Conservation (phyloP, 2,797 vertebrate species). For the Carapus acus region DNA sequence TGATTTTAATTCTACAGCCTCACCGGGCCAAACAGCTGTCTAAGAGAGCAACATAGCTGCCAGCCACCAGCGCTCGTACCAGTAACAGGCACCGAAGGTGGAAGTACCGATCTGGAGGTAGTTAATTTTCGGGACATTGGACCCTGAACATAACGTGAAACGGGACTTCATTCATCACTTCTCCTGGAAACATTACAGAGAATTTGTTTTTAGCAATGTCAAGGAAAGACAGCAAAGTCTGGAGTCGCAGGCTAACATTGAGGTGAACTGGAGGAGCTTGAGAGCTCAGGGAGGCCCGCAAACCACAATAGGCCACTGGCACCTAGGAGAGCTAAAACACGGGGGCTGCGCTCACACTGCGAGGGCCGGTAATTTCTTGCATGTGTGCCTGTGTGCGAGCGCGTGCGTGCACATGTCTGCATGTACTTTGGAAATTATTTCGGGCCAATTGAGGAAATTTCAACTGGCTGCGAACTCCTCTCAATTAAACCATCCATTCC, state of each 20-base stretch:
- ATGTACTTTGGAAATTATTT: too few relatives aligned
- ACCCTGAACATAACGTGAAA: constrained; percentile 28
- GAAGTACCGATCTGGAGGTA: constrained; percentile 51
- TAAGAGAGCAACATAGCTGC: constrained; percentile 23
- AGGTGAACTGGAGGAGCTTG: constrained; percentile 7
- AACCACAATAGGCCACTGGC: too few relatives aligned
- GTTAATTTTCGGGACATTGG: constrained; percentile 38
- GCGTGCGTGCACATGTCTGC: too few relatives aligned
- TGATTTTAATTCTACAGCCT: constrained; percentile 28
- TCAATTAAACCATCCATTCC: not conserved
- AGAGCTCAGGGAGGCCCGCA: constrained; percentile 1
- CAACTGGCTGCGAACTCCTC: constrained; percentile 13
- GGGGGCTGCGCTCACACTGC: too few relatives aligned
- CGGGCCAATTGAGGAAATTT: constrained; percentile 25
- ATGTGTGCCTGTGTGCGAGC: too few relatives aligned
- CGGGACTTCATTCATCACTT: constrained; percentile 26
- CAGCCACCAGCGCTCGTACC: constrained; percentile 27
- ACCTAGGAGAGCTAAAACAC: too few relatives aligned
- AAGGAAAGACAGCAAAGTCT: constrained; percentile 20
- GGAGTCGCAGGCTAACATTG: constrained; percentile 12
- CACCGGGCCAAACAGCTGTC: constrained; percentile 20
- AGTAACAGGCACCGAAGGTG: constrained; percentile 34
- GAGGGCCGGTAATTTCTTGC: too few relatives aligned
- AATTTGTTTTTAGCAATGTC: constrained; percentile 37
- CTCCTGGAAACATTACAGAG: constrained; percentile 28